Base-by-base conservation (phyloP, 1,140 invertebrate species). In the Ditylenchus dipsaci region DNA sequence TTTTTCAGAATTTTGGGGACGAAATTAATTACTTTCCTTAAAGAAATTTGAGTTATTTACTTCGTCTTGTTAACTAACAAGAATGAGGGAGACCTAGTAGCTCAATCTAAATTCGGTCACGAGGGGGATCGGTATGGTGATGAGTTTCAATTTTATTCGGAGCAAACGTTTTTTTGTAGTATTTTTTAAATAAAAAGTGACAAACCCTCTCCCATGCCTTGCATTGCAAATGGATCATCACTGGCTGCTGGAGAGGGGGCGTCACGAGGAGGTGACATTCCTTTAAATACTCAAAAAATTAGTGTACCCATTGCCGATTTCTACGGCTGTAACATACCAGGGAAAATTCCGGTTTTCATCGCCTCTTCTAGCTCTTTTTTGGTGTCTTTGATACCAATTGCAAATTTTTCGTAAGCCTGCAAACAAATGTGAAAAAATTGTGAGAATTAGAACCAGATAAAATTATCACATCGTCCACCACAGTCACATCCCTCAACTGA, bases 401-500 rank as follows among this genome's bases (percentile, higher is more conserved):
- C 58, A 77, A 77, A 75, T 7, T 63, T 68, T 27, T 75, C 73
- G 42, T 75, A 75, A 59, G 73, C 73, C 73, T 74, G 67, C 72
- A 78, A 45, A 56, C 11, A 9, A n/a, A 65, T n/a, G n/a, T n/a
- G 13, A 30, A 61, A 19, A 56, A 61, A 65, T 19, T 64, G 7
- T n/a, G n/a, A n/a, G n/a, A n/a, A n/a, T n/a, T n/a, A 8, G 26
- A 15, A 66, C 17, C 11, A 66, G 21, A 38, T 27, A 66, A 29
- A 33, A 23, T 58, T 67, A 13, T 19, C 27, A 81, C 76, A 65
- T 78, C 76, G 11, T 78, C 67, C 5, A 78, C 79, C 8, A 78
- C 65, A 1, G 76, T 64, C 8, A 78, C 76, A 63, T 78, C 76
- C 63, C 75, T 53, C 30, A 78, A 57, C 63, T 81, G 78, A 17